Evolutionary conservation across 2,888 invertebrate species (phyloP).

Genomic region (Lottia gigantea): DNA sequence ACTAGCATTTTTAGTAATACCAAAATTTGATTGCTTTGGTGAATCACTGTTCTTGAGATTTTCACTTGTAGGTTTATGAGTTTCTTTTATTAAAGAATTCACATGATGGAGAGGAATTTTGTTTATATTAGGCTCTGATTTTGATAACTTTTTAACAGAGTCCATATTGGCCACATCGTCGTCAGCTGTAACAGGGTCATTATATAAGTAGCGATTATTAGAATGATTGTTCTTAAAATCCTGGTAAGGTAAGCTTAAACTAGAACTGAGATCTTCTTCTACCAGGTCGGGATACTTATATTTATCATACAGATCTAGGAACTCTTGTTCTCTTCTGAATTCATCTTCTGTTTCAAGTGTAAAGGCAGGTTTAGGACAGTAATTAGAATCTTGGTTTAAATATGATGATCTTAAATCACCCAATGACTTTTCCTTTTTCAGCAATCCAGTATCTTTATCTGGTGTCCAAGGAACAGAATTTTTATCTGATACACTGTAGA

Average conservation of each 20-base stretch:
- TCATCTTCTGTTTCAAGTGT: constrained; percentile 19
- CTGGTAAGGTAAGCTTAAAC: not conserved
- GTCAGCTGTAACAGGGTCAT: constrained; percentile 12
- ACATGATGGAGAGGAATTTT: constrained; percentile 41
- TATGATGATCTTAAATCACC: constrained; percentile 76
- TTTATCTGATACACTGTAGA: constrained; percentile 82
- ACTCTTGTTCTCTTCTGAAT: constrained; percentile 33
- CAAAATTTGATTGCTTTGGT: constrained; percentile 49
- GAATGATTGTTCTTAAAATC: constrained; percentile 24
- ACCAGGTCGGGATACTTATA: constrained; percentile 20
- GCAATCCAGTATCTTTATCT: constrained; percentile 79
- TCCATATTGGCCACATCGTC: constrained; percentile 30
- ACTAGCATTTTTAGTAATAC: constrained; percentile 17
- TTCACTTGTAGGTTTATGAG: constrained; percentile 14
- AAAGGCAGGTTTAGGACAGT: constrained; percentile 12
- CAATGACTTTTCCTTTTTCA: constrained; percentile 87
- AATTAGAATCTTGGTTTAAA: constrained; percentile 27
- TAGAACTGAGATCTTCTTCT: not conserved
- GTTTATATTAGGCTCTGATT: constrained; percentile 32
- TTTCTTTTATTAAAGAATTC: constrained; percentile 56
- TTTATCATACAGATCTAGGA: constrained; percentile 30
- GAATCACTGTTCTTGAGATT: constrained; percentile 41
- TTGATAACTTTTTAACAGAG: constrained; percentile 23
- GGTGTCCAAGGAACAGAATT: constrained; percentile 81
- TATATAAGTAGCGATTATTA: constrained; percentile 15